phyloP scores from a whole-genome alignment of 2,797 vertebrate genomes.

The Cichlasoma orientale region DNA sequence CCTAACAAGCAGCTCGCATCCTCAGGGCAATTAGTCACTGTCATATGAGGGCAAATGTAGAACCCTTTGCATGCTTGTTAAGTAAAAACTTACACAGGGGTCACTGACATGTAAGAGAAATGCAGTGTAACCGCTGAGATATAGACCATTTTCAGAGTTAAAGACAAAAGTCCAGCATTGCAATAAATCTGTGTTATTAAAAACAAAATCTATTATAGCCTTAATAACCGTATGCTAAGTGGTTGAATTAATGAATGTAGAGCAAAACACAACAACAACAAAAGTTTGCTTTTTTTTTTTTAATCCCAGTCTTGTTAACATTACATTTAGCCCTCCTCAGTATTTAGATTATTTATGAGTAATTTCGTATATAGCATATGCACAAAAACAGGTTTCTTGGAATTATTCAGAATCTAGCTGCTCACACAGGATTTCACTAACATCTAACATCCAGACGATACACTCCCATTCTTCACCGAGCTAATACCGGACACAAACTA shows the following conservation, averaged over 20 bases:
- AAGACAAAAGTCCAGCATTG: constrained; percentile 54
- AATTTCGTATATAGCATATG: neutral
- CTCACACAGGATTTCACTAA: neutral
- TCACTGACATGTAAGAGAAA: constrained; percentile 83
- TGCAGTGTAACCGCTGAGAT: constrained; percentile 75
- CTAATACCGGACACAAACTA: constrained; percentile 33
- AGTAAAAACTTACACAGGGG: constrained; percentile 87
- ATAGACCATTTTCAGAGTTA: constrained; percentile 46
- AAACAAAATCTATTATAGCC: constrained; percentile 18
- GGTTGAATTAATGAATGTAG: neutral
- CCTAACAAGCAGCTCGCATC: constrained; percentile 85
- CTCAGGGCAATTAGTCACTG: constrained; percentile 87
- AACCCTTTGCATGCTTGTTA: constrained; percentile 86
- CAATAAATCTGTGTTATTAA: constrained; percentile 35
- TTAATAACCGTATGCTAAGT: constrained; percentile 12
- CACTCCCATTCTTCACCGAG: constrained; percentile 1
- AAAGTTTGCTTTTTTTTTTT: neutral
- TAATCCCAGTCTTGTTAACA: neutral
- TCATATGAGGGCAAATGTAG: constrained; percentile 87
- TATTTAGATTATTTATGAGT: neutral
- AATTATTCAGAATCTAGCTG: neutral
- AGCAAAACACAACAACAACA: neutral
- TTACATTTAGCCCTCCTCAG: neutral
- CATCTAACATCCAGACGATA: neutral
- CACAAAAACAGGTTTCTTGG: neutral